Evolutionary conservation across 1,140 invertebrate species (phyloP).

Genomic region (Vanessa atalanta): DNA sequence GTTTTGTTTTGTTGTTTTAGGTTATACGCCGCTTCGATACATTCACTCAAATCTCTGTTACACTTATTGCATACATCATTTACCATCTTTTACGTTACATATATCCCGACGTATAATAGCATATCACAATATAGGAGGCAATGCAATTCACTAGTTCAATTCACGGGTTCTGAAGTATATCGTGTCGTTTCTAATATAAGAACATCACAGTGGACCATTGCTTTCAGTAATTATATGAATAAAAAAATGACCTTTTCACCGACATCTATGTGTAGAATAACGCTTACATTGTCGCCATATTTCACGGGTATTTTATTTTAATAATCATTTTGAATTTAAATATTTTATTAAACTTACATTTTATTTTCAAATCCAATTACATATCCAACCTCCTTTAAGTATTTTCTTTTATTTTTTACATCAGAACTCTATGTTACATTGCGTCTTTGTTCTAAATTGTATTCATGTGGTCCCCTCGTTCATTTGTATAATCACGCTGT

Average conservation of each 20-base stretch:
- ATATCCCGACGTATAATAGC: constrained; percentile 49
- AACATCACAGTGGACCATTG: constrained; percentile 59
- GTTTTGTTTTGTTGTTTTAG: constrained; percentile 77
- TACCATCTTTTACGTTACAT: constrained; percentile 52
- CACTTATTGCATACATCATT: constrained; percentile 56
- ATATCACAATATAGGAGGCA: constrained; percentile 52
- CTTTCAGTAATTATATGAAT: constrained; percentile 71
- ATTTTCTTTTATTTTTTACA: not conserved
- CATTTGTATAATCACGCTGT: constrained; percentile 55
- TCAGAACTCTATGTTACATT: not conserved
- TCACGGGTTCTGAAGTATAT: constrained; percentile 48
- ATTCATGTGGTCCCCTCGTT: constrained; percentile 35
- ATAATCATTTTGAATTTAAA: not conserved
- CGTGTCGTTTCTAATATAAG: constrained; percentile 43
- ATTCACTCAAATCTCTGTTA: constrained; percentile 61
- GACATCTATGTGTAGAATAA: constrained; percentile 70
- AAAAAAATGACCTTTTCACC: constrained; percentile 74
- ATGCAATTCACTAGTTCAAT: constrained; percentile 43
- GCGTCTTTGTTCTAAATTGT: constrained; percentile 10
- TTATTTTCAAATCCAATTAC: not conserved
- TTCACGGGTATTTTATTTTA: constrained; percentile 67
- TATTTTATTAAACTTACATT: too few relatives aligned
- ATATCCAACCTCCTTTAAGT: not conserved
- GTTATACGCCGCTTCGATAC: constrained; percentile 71
- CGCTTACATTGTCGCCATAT: constrained; percentile 66